Evolutionary conservation across 1,140 invertebrate genomes (phyloP), one percentile per base, ranked within the genome.

Genomic region (Antheraea pernyi): DNA sequence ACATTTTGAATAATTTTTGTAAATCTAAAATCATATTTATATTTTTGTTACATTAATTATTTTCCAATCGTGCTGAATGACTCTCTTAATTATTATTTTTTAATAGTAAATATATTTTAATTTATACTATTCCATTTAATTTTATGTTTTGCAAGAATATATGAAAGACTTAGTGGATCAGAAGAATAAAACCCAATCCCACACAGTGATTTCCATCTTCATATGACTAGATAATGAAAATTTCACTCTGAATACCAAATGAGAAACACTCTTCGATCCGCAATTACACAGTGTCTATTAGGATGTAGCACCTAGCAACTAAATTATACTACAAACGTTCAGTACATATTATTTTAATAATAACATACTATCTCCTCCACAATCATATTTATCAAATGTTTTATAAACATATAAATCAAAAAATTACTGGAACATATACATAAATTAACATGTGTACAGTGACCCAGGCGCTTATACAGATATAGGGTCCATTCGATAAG

Each of bases 221-320:
- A 46, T 67, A 59, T 75, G 74, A 75, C 74, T 75, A 76, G 71
- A 72, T 63, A 68, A 68, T 37, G 22, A 30, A 67, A 67, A 65
- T 70, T 72, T 72, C 42, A 68, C 59, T 59, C 46, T 16, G 16
- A 65, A 62, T 19, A n/a, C 61, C 39, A 11, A 65, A 10, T 46
- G 39, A 39, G 19, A 65, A 18, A 19, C n/a, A 48, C 48, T 53
- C 37, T 9, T 46, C 19, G 19, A 65, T 18, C 64, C n/a, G 46
- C 64, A 46, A 65, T 19, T 18, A 69, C 5, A 53, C 16, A 11
- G 16, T 53, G 59, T 67, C 65, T 67, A 65, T 67, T 70, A 66
- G 48, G 63, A 69, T 60, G 61, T 71, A 75, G 76, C 76, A 77
- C 73, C 75, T 77, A 77, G 60, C 67, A 63, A 65, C 46, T 46